A percentile compares a stretch with the other conserved stretches of the same genome.
phyloP scores from a whole-genome alignment of 2,113 vertebrate species.

The Tetrao urogallus region DNA sequence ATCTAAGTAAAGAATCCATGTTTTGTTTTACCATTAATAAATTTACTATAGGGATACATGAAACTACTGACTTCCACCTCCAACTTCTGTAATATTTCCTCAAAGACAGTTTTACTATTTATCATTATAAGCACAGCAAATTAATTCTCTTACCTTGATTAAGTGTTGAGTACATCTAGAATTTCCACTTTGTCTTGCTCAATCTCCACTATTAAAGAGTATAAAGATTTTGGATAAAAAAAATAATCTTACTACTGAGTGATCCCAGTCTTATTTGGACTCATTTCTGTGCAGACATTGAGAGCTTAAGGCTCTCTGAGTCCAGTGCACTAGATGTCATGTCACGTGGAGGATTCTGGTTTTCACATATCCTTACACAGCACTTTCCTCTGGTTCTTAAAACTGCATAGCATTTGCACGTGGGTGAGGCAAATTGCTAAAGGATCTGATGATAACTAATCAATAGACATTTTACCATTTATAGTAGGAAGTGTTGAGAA shows the following conservation, averaged over 20 bases:
- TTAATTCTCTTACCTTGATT: slow-evolving; percentile 6
- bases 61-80: neutral
- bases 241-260: neutral
- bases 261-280: neutral
- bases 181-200: slow-evolving; percentile 11
- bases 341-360: neutral
- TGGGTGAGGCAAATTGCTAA: slow-evolving; percentile 34
- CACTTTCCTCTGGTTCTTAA: slow-evolving; percentile 39
- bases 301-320: neutral
- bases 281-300: neutral
- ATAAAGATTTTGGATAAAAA: neutral
- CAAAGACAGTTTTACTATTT: neutral
- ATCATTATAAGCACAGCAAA: neutral
- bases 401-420: slow-evolving; percentile 44
- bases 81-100: neutral
- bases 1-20: fast-evolving
- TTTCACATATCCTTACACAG: slow-evolving; percentile 49
- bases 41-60: neutral
- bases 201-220: neutral
- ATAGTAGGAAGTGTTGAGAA: neutral
- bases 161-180: neutral
- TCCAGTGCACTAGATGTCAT: neutral
- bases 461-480: slow-evolving; percentile 53
- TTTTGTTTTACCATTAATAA: neutral
- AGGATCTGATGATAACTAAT: slow-evolving; percentile 46